Base-by-base conservation (phyloP, 1,140 invertebrate species). In the Ectropis grisescens region DNA sequence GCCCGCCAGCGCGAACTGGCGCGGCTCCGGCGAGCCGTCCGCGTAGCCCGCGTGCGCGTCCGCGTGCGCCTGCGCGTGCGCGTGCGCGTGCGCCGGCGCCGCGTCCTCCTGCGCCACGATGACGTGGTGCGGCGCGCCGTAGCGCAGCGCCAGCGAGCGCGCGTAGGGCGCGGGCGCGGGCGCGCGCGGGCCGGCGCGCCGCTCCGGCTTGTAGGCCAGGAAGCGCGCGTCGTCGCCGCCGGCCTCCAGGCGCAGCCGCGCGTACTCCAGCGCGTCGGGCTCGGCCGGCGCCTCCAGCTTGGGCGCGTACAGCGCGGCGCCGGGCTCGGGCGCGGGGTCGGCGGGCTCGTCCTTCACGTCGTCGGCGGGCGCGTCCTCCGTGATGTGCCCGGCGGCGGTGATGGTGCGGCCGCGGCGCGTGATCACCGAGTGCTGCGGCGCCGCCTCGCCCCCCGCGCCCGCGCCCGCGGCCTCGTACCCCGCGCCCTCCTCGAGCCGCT, bases 301-400 rank as follows among this genome's bases (percentile, higher is more conserved):
- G 4, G 64, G 37, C 1, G 54, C 41, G 37, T 68, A 66, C 13
- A 65, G 71, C 16, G 58, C 16, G 13, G 42, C 4, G 24, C 10
- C n/a, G 4, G 4, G 24, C 6, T 4, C 24, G 2, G 10, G 71
- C 23, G 58, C 16, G 13, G 41, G 22, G 27, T 79, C 74, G 0
- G 60, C 55, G 2, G 71, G 75, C 36, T 80, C 75, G 33, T 72
- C 69, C 26, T 80, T 80, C 6, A 74, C 74, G 4, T 79, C 71
- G 29, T 76, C 71, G 38, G 53, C 38, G 1, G 80, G 41, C 0
- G 60, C 54, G 28, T 69, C 67, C 24, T 84, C 83, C 1, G 85
- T 86, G 27, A 87, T 87, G 41, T 87, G 85, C 1, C 86, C 86
- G 5, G 86, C 76, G 2, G 86, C 82, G 2, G 85, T 87, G 31